phyloP scores from a whole-genome alignment of 1,140 invertebrate genomes.

The Lasioglossum albipes region DNA sequence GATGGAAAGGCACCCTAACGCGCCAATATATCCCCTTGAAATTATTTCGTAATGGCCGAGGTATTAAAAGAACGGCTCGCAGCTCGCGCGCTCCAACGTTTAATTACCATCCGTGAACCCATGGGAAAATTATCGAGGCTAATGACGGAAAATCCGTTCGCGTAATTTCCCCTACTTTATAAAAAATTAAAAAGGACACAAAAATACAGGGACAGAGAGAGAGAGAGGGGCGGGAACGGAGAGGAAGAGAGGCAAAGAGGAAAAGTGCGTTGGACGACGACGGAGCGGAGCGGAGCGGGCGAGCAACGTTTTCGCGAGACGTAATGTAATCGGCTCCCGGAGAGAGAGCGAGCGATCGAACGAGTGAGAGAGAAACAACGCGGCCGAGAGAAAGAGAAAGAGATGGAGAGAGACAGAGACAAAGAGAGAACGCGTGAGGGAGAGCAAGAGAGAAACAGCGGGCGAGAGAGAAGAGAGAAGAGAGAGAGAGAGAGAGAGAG shows the following conservation, averaged over 20 bases:
- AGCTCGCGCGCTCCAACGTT: constrained; percentile 20
- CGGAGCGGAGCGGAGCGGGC: too few relatives aligned
- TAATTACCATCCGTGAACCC: constrained; percentile 36
- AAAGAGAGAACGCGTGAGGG: constrained; percentile 6
- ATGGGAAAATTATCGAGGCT: constrained; percentile 34
- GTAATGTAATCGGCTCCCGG: neutral
- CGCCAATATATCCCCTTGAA: constrained; percentile 47
- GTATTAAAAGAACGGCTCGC: constrained; percentile 43
- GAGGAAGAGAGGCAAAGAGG: neutral
- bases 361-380: neutral
- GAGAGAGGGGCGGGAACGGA: neutral
- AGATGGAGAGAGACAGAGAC: constrained; percentile 1
- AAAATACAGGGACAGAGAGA: neutral
- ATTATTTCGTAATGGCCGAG: constrained; percentile 47
- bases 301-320: neutral
- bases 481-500: neutral
- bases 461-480: too few relatives aligned
- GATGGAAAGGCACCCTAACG: constrained; percentile 44
- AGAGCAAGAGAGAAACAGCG: neutral
- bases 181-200: neutral
- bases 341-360: too few relatives aligned
- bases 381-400: neutral
- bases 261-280: neutral
- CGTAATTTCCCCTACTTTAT: neutral
- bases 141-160: constrained; percentile 26